These are phyloP conservation scores for Ctenodactylus gundi DNA, from an alignment of 2,113 vertebrate genomes.

Conservation along the genomic window DNA sequence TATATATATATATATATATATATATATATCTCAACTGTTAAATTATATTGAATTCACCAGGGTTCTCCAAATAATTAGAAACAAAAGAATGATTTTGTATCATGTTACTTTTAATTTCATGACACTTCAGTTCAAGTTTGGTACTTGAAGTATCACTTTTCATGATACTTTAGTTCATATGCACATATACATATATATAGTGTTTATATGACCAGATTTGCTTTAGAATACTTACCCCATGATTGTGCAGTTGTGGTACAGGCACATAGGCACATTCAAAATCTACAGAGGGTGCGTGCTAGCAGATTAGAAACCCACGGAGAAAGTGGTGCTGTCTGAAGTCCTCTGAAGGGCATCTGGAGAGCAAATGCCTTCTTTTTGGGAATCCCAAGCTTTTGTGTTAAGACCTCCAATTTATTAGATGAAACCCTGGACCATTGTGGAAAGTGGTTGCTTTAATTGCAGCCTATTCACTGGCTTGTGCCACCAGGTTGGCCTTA, in stretches of 20 bases:
- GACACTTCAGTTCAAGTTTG: no score
- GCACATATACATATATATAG: not conserved
- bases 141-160: no score
- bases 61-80: not conserved
- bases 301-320: not conserved
- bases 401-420: not conserved
- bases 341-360: not conserved
- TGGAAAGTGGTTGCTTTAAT: not conserved
- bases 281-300: not conserved
- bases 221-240: not conserved
- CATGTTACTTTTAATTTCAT: no score
- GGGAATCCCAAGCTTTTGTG: not conserved
- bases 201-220: not conserved
- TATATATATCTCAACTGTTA: not conserved
- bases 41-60: not conserved
- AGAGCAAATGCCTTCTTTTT: not conserved
- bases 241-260: not conserved
- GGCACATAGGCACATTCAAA: not conserved
- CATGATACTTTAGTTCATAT: not conserved
- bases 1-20: not conserved
- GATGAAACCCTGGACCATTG: not conserved
- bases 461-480: not conserved
- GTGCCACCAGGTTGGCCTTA: no score
- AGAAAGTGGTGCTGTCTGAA: not conserved
- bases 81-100: not conserved